Conservation (phyloP, 2,888 invertebrate genomes). For the Drosophila setosimentum region DNA sequence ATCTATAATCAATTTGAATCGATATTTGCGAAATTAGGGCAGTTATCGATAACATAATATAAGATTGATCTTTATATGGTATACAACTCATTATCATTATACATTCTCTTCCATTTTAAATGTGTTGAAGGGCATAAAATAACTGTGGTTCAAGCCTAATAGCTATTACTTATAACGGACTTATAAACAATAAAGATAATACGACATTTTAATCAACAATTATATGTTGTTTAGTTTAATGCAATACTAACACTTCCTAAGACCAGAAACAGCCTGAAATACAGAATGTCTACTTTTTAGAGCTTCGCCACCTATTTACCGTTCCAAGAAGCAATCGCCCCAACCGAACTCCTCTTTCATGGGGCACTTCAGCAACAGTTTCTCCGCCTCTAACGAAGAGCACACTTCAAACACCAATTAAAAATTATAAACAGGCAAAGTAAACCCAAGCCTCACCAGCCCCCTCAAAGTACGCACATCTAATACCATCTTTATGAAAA, state of each 20-base stretch:
- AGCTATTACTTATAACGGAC: neutral
- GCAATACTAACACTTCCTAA: neutral
- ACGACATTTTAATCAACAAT: neutral
- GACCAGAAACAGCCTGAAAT: constrained; percentile 2
- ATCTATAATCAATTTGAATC: no score
- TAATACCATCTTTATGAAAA: constrained; percentile 67
- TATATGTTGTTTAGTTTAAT: neutral
- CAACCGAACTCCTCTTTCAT: constrained; percentile 7
- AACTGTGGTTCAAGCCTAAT: neutral
- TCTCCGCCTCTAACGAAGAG: constrained; percentile 32
- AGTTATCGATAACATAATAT: no score
- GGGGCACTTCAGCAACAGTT: constrained; percentile 40
- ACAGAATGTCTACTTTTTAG: constrained; percentile 1
- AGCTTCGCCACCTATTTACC: neutral
- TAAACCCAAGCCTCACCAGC: constrained; percentile 8
- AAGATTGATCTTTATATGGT: no score
- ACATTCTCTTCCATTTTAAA: no score
- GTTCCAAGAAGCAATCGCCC: neutral
- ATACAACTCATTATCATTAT: no score
- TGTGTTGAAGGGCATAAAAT: neutral
- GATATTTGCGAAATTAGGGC: no score
- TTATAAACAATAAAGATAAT: neutral
- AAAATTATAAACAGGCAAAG: constrained; percentile 72
- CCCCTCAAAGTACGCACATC: constrained; percentile 23
- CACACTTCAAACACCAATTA: constrained; percentile 77